Conservation (phyloP, 92 coral and sea anemone species). For the Epizoanthus scotinus region DNA sequence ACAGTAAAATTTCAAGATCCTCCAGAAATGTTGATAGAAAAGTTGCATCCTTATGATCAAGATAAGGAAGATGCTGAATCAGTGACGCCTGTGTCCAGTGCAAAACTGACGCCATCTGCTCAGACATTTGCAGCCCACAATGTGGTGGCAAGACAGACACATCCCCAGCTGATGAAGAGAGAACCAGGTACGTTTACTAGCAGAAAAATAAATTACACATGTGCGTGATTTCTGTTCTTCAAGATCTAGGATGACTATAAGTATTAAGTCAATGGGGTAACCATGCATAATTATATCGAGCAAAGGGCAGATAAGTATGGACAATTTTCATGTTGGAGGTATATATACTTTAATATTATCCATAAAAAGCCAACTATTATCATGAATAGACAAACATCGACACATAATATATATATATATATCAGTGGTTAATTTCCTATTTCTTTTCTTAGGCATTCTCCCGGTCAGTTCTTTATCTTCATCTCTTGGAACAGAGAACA, state of each 20-base stretch:
- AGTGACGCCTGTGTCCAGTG: background rate
- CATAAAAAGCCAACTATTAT: too few species aligned
- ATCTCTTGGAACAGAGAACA: slow-evolving; percentile 31
- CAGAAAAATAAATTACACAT: too few species aligned
- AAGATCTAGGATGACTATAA: too few species aligned
- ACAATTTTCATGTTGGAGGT: too few species aligned
- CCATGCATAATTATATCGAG: too few species aligned
- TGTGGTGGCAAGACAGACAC: background rate
- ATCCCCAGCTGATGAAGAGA: slow-evolving; percentile 23
- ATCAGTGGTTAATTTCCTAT: too few species aligned
- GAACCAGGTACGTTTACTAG: slow-evolving; percentile 14
- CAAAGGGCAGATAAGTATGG: too few species aligned
- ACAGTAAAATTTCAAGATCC: slow-evolving; percentile 42
- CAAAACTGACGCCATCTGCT: background rate
- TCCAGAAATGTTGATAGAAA: slow-evolving; percentile 27
- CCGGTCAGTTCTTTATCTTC: slow-evolving; percentile 33
- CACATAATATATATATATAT: background rate
- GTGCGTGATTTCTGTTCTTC: too few species aligned
- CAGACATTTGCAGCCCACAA: background rate
- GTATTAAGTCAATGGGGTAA: too few species aligned
- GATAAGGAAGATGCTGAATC: slow-evolving; percentile 6
- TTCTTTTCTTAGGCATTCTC: slow-evolving; percentile 15
- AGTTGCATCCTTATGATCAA: slow-evolving; percentile 9
- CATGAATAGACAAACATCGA: too few species aligned
- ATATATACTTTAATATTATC: too few species aligned